Conservation (phyloP, 2,113 vertebrate genomes). For the Trachemys scripta region DNA sequence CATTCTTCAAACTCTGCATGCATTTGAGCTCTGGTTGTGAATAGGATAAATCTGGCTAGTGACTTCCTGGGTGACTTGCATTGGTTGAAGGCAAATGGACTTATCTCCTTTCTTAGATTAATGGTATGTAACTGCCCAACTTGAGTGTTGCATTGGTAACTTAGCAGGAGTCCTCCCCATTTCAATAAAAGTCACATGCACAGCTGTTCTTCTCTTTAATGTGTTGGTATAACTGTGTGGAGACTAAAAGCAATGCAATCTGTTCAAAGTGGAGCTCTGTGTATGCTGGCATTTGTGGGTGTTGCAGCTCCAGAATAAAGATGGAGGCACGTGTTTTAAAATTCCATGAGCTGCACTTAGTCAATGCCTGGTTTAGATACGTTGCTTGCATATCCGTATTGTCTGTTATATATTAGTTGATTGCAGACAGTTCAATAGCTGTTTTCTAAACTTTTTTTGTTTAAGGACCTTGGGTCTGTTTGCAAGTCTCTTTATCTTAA, state of each 20-base stretch:
- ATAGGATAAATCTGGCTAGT: background rate
- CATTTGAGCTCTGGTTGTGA: background rate
- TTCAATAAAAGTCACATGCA: rapidly evolving
- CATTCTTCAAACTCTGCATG: background rate
- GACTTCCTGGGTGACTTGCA: background rate
- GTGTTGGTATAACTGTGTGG: background rate
- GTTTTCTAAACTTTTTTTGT: background rate
- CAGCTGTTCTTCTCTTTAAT: background rate
- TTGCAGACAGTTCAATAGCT: rapidly evolving
- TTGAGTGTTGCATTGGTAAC: rapidly evolving
- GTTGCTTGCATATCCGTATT: rapidly evolving
- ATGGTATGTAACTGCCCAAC: rapidly evolving
- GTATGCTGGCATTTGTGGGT: rapidly evolving
- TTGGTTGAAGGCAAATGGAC: rapidly evolving
- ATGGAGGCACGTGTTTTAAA: rapidly evolving
- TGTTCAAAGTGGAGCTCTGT: rapidly evolving
- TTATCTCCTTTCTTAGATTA: background rate
- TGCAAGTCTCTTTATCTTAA: rapidly evolving
- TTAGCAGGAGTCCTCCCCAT: background rate
- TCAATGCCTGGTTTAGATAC: rapidly evolving
- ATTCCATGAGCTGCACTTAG: rapidly evolving
- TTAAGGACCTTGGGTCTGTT: rapidly evolving
- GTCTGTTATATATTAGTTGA: rapidly evolving
- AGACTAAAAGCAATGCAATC: rapidly evolving
- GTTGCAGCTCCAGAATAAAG: background rate